phyloP scores from a whole-genome alignment of 1,140 invertebrate species.

The Agraylea sexmaculata region DNA sequence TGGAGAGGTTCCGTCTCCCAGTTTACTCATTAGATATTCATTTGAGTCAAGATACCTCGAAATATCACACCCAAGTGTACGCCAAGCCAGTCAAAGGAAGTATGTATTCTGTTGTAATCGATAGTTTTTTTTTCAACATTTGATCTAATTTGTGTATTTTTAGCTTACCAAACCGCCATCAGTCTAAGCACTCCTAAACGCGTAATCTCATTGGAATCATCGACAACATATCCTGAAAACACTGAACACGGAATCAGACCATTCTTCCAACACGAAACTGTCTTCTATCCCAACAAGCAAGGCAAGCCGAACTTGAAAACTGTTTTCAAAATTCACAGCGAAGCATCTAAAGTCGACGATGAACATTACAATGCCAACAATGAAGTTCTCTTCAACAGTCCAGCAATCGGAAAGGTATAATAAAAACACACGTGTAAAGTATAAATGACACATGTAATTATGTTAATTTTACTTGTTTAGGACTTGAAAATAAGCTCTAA shows the following conservation, averaged over 20 bases:
- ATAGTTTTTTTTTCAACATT: neutral
- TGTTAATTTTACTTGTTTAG: conserved; percentile 24
- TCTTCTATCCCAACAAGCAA: conserved; percentile 57
- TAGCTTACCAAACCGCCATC: conserved; percentile 37
- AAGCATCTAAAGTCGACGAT: conserved; percentile 35
- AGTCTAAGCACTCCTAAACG: conserved; percentile 51
- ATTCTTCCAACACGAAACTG: conserved; percentile 35
- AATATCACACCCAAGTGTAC: conserved; percentile 55
- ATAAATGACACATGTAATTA: too few relatives aligned
- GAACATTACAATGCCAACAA: conserved; percentile 37
- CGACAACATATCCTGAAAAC: conserved; percentile 30
- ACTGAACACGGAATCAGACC: too few relatives aligned
- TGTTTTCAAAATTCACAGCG: conserved; percentile 34
- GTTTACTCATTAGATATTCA: conserved; percentile 58
- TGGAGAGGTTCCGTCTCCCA: conserved; percentile 41
- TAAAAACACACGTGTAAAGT: too few relatives aligned
- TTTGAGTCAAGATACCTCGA: conserved; percentile 51
- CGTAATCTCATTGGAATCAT: conserved; percentile 46
- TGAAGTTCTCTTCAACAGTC: conserved; percentile 50
- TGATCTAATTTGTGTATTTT: conserved; percentile 4
- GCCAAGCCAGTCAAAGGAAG: conserved; percentile 44
- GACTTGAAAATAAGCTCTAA: conserved; percentile 40
- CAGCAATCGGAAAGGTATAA: conserved; percentile 47
- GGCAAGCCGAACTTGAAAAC: conserved; percentile 54
- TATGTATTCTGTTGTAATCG: conserved; percentile 18